Conservation (phyloP, 2,888 invertebrate genomes). For the Xestia rhomboidea region DNA sequence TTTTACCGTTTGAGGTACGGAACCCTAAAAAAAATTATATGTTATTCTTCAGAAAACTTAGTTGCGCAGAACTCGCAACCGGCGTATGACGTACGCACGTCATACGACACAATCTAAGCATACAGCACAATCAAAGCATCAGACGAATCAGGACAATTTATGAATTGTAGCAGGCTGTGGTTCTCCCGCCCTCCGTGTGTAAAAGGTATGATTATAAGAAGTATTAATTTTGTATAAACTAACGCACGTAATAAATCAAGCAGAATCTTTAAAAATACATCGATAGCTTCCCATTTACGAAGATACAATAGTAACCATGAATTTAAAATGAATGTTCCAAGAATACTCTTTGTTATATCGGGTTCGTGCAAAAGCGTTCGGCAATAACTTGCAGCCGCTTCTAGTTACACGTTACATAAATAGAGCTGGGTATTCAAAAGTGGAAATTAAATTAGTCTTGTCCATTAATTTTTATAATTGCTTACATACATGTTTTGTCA, state of each 20-base stretch:
- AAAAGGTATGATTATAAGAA: not conserved
- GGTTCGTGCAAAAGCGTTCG: not conserved
- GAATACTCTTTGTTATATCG: constrained; percentile 11
- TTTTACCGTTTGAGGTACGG: too few relatives aligned
- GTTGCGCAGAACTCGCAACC: not conserved
- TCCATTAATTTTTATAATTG: not conserved
- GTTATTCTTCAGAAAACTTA: not conserved
- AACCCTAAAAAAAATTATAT: too few relatives aligned
- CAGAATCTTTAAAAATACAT: not conserved
- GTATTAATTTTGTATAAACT: not conserved
- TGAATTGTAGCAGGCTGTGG: not conserved
- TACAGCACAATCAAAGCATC: not conserved
- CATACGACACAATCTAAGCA: not conserved
- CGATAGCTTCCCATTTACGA: not conserved
- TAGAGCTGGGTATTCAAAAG: not conserved
- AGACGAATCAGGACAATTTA: not conserved
- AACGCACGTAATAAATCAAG: not conserved
- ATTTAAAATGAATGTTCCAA: constrained; percentile 19
- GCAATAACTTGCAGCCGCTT: constrained; percentile 30
- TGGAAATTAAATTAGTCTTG: constrained; percentile 10
- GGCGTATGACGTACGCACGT: not conserved
- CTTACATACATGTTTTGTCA: not conserved
- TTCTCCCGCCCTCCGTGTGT: not conserved
- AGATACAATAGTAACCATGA: constrained; percentile 12
- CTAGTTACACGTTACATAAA: not conserved